Evolutionary conservation across 2,888 invertebrate species (phyloP).

Genomic region (Elysia crispata): DNA sequence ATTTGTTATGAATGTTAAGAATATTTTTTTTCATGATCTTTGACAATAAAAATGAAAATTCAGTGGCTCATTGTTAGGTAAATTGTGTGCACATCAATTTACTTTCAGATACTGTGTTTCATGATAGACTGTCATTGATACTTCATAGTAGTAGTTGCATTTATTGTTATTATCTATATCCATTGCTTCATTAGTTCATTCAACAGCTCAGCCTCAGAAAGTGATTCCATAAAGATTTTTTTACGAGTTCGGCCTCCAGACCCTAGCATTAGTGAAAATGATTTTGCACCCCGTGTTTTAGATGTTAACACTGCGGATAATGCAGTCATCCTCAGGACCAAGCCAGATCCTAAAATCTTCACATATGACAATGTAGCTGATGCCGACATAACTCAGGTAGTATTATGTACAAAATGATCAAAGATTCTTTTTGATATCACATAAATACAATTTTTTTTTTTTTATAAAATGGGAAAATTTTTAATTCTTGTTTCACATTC

Average conservation of each 20-base stretch:
- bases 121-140: too few relatives aligned
- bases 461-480: neutral
- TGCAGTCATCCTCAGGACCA: conserved; percentile 64
- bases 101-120: too few relatives aligned
- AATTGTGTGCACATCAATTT: too few relatives aligned
- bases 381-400: conserved; percentile 69
- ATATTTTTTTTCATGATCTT: too few relatives aligned
- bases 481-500: neutral
- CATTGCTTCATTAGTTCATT: neutral
- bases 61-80: too few relatives aligned
- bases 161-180: neutral
- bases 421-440: neutral
- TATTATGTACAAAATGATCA: neutral
- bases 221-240: conserved; percentile 73
- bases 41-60: too few relatives aligned
- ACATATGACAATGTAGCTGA: conserved; percentile 74
- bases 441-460: neutral
- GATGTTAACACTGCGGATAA: conserved; percentile 61
- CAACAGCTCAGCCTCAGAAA: conserved; percentile 58
- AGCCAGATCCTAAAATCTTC: conserved; percentile 70
- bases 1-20: too few relatives aligned
- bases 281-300: conserved; percentile 56
- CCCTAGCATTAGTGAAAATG: conserved; percentile 52
- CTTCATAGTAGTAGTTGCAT: too few relatives aligned
- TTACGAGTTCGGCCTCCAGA: conserved; percentile 72